Evolutionary conservation across 1,140 invertebrate species (phyloP), one percentile per base, ranked within the genome.

Genomic region (Nixonia krombeini): DNA sequence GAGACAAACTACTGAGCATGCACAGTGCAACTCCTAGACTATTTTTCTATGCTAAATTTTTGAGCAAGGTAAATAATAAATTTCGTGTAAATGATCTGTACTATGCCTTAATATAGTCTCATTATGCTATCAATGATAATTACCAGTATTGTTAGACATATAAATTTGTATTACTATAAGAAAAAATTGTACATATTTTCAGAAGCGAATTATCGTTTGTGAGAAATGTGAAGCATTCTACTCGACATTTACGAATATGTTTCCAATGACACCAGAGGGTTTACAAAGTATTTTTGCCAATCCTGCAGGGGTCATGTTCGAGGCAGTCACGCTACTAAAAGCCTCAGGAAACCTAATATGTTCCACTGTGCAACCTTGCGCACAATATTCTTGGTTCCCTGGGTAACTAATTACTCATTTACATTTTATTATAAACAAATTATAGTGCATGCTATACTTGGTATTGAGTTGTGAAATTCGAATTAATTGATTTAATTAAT

Each of bases 311-410:
- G 42, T 59, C 53, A 29, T 64, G n/a, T 67, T 72, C 12, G 69
- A 72, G 8, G 69, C 69, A 10, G 45, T 72, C 3, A 72, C 69
- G 1, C 18, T 72, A 2, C 51, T 35, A 6, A 67, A 72, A 52
- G 63, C 63, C 25, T 64, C 69, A 0, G 26, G 35, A 15, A 56
- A 67, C 33, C 7, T 72, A 2, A 38, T 33, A 47, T 29, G 47
- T 3, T 16, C 55, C 2, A n/a, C 12, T 9, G 8, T 1, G 3
- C 15, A 5, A 15, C 25, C 59, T 10, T 52, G 6, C 52, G 41
- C 69, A 4, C 9, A 56, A 33, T 72, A 71, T 38, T 71, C 69
- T 0, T 71, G 69, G 69, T 71, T 71, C 18, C 69, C 62, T 37
- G 69, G 69, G 69, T 71, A 46, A 47, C 16, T 52, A 35, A 21